Evolutionary conservation across 2,113 vertebrate genomes (phyloP), one percentile per base, ranked within the genome.

Genomic region (Mobula birostris): DNA sequence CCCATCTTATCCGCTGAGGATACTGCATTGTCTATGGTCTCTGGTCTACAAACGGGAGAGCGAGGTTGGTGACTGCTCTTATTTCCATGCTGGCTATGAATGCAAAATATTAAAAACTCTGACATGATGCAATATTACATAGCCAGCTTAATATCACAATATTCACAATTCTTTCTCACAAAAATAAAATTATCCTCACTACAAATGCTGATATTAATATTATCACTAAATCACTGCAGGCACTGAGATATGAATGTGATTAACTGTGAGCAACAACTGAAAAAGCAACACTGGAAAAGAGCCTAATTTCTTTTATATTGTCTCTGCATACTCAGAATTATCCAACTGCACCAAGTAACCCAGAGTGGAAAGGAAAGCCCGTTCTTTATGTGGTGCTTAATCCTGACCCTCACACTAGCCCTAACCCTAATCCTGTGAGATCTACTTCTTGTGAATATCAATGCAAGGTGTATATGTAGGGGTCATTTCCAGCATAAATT

Each of bases 151-250:
- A 93, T 93, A 74, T 93, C 66, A 21, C 90, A 72, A 93, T 48
- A 93, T 93, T 93, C 90, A 74, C 66, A 93, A 74, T 93, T 93
- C 90, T 5, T 93, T 27, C 90, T 74, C 68, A 36, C 48, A 19
- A 40, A 72, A 93, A 93, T 91, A 72, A 93, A 93, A 93, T 72
- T 72, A 93, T 93, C 66, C 90, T 9, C 90, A 70, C 66, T 72
- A 93, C 70, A 68, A 93, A 93, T 93, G 90, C 90, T 93, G 90
- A 74, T 74, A 93, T 93, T 93, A 93, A 93, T 93, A 93, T 72
- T 72, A 93, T 93, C 68, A 93, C 90, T 93, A 27, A 74, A 93
- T 36, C 90, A 93, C 90, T 93, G 36, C 90, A 93, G 90, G 90
- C 90, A 48, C 7, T 36, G 40, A 74, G 90, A 72, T 68, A 93